Base-by-base conservation (phyloP, 1,140 invertebrate genomes). In the Bombus polaris region DNA sequence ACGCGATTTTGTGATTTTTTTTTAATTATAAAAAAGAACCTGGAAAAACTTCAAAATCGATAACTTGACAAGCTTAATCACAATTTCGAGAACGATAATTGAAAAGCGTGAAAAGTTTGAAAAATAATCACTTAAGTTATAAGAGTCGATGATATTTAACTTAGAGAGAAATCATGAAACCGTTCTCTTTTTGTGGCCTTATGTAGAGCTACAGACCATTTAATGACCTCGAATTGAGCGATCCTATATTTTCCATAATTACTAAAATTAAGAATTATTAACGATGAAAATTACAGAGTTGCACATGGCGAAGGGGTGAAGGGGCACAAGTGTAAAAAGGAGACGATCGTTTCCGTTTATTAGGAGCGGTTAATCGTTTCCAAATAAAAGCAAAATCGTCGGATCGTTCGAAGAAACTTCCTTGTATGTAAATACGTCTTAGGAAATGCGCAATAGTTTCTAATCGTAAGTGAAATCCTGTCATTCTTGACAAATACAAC, bases 291-390 rank as follows among this genome's bases (percentile, higher is more conserved):
- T 57, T 75, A 57, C 10, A 57, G 18, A 15, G 22, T 25, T 25
- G 6, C 25, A 28, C 22, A 57, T 12, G 3, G 8, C 15, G 15
- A 62, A 39, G 9, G 10, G 10, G 28, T 39, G n/a, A 15, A 70
- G 47, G 42, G 47, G 18, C 35, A n/a, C 6, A 2, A 35, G 15
- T 3, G 13, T 12, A 25, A 53, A n/a, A 59, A 70, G 53, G 13
- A 32, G n/a, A 32, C 28, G 68, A 74, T 74, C 80, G 22, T 73
- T 74, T 82, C 80, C 53, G 80, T 44, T 74, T 25, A 57, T 57
- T 57, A 75, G 22, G 10, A 22, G 57, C 22, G 15, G 10, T 75
- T 75, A 57, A 75, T 32, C 15, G 10, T 35, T 32, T 13, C 13
- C 8, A 25, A 42, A 35, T 35, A 53, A 75, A 37, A 53, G 28